Conservation (phyloP, 2,797 vertebrate genomes). For the Onychomys leucogaster region DNA sequence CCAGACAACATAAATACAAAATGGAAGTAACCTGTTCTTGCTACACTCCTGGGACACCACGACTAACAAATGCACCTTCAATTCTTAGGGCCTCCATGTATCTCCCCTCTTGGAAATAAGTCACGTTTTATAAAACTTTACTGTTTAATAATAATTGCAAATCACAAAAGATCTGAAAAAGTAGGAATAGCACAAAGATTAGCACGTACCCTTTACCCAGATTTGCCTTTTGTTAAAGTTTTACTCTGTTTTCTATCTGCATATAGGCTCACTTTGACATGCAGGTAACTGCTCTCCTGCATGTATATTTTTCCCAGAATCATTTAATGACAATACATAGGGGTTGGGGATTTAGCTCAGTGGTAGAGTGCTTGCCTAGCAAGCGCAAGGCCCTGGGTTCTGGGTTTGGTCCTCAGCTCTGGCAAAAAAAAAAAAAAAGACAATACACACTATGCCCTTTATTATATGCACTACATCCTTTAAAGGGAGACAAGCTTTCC, state of each 20-base stretch:
- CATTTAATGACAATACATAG: background rate
- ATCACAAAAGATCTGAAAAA: conserved; percentile 16
- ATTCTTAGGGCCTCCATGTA: background rate
- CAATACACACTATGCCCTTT: background rate
- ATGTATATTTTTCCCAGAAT: background rate
- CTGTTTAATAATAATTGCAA: conserved; percentile 17
- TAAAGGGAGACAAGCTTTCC: background rate
- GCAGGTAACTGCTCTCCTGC: background rate
- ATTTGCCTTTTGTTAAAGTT: background rate
- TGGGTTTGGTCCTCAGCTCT: too few relatives aligned
- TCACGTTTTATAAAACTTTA: background rate
- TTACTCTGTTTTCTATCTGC: background rate
- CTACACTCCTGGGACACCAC: background rate
- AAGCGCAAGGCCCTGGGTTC: too few relatives aligned
- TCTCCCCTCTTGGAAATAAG: background rate
- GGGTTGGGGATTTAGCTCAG: too few relatives aligned
- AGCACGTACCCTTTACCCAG: background rate
- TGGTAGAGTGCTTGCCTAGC: too few relatives aligned
- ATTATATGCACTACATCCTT: background rate
- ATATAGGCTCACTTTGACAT: background rate
- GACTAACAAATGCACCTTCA: background rate
- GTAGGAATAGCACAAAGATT: background rate
- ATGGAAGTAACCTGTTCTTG: background rate
- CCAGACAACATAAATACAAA: background rate
- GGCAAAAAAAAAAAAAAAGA: too few relatives aligned